phyloP scores from a whole-genome alignment of 2,888 invertebrate genomes.

The Aspidiotus rigidus region DNA sequence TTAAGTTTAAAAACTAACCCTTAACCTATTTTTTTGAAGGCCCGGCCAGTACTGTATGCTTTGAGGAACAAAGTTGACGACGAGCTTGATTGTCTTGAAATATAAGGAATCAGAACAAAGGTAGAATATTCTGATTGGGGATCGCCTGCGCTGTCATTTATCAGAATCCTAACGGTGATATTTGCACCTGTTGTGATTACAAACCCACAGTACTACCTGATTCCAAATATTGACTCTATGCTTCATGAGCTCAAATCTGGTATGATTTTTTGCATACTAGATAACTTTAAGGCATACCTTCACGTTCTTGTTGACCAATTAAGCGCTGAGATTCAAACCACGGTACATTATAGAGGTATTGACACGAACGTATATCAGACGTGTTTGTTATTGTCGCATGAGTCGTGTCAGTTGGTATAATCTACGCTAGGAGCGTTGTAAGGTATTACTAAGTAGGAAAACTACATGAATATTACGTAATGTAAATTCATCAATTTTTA shows the following conservation, averaged over 20 bases:
- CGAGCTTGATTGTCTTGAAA: too few species aligned
- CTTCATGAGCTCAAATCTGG: constrained; percentile 16
- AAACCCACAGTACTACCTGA: constrained; percentile 38
- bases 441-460: too few species aligned
- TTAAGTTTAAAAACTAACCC: too few species aligned
- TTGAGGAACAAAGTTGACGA: too few species aligned
- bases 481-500: too few species aligned
- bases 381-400: too few species aligned
- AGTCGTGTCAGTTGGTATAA: too few species aligned
- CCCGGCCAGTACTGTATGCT: too few species aligned
- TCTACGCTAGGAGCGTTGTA: too few species aligned
- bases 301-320: constrained; percentile 25
- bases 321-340: constrained; percentile 38
- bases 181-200: constrained; percentile 37
- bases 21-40: too few species aligned
- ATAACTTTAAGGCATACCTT: constrained; percentile 36
- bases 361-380: too few species aligned
- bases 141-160: constrained; percentile 29
- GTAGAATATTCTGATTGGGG: constrained; percentile 35
- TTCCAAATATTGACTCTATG: constrained; percentile 36
- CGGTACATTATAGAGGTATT: constrained; percentile 38
- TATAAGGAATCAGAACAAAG: constrained; percentile 6
- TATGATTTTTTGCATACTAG: constrained; percentile 34
- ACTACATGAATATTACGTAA: too few species aligned
- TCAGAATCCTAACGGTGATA: constrained; percentile 15